Percentiles rank a stretch among this genome's conserved stretches.
Evolutionary conservation across 1,140 invertebrate species (phyloP).

Genomic region (Apocrypta bakeri): DNA sequence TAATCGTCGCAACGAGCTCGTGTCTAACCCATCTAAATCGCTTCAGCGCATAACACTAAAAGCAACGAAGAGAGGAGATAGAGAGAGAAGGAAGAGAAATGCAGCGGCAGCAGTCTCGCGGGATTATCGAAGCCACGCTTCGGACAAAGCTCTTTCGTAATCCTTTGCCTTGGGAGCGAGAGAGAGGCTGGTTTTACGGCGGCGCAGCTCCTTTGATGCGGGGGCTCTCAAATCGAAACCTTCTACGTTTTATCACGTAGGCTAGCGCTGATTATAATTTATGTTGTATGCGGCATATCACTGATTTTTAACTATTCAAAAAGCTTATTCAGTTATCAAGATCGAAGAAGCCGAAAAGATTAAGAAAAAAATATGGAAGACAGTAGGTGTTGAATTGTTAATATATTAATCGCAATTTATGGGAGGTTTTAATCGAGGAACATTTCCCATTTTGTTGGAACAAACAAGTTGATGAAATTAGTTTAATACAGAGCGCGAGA

Average conservation of each 20-base stretch:
- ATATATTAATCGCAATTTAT: neutral
- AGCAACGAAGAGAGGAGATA: neutral
- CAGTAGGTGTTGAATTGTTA: neutral
- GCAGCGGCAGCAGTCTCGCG: slow-evolving; percentile 7
- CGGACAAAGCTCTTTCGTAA: slow-evolving; percentile 59
- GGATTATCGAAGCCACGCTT: slow-evolving; percentile 4
- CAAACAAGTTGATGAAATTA: slow-evolving; percentile 13
- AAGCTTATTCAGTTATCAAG: neutral
- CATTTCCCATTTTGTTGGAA: neutral
- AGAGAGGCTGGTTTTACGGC: slow-evolving; percentile 3
- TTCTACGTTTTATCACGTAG: slow-evolving; percentile 64
- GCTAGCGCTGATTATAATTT: slow-evolving; percentile 65
- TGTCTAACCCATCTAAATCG: slow-evolving; percentile 1
- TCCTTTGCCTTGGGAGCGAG: slow-evolving; percentile 53
- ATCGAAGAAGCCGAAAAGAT: neutral
- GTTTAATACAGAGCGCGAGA: neutral
- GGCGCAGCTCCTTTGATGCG: slow-evolving; percentile 63
- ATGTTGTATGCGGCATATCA: slow-evolving; percentile 45
- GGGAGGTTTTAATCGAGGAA: neutral
- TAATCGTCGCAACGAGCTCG: neutral
- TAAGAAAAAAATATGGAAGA: neutral
- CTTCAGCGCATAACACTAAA: neutral
- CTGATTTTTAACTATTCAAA: neutral
- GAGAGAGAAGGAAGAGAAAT: slow-evolving; percentile 1
- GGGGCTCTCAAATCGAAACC: slow-evolving; percentile 68